These are phyloP conservation scores for Chondrilla cf. caribensis DNA, from an alignment of 37 sponge, comb jelly and placozoan species.

Conservation along the genomic window DNA sequence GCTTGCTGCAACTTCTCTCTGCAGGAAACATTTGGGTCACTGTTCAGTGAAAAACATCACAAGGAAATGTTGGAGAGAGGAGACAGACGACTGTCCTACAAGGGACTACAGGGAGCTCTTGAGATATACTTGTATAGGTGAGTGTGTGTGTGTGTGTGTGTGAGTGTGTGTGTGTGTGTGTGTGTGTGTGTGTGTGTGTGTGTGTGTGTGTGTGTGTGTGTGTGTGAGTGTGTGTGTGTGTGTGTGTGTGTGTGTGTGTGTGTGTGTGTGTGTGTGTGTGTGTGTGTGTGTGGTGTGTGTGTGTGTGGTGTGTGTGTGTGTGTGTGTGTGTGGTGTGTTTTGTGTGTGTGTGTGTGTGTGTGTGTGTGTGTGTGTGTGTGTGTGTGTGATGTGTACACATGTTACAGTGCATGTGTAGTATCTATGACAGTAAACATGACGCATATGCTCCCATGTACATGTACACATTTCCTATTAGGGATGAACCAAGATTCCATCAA, in stretches of 20 bases:
- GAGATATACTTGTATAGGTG: constrained; percentile 59
- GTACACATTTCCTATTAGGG: constrained; percentile 12
- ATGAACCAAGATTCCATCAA: constrained; percentile 53
- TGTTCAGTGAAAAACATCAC: constrained; percentile 27
- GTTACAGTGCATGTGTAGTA: too few species aligned
- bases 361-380: too few species aligned
- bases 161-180: constrained; percentile 20
- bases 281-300: background rate
- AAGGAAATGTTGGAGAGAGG: constrained; percentile 7
- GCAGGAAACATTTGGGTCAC: constrained; percentile 20
- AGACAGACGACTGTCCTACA: constrained; percentile 45
- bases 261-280: background rate
- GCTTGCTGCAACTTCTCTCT: too few species aligned
- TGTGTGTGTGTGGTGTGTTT: too few species aligned
- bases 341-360: too few species aligned
- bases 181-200: constrained; percentile 17
- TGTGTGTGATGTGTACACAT: too few species aligned
- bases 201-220: constrained; percentile 22
- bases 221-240: constrained; percentile 20
- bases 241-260: constrained; percentile 16
- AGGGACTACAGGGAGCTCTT: constrained; percentile 54
- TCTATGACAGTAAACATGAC: too few species aligned
- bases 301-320: too few species aligned
- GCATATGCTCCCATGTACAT: too few species aligned
- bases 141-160: background rate